Percentiles rank a stretch among this genome's conserved stretches.
Evolutionary conservation across 2,797 vertebrate species (phyloP).

Genomic region (Diceros bicornis): DNA sequence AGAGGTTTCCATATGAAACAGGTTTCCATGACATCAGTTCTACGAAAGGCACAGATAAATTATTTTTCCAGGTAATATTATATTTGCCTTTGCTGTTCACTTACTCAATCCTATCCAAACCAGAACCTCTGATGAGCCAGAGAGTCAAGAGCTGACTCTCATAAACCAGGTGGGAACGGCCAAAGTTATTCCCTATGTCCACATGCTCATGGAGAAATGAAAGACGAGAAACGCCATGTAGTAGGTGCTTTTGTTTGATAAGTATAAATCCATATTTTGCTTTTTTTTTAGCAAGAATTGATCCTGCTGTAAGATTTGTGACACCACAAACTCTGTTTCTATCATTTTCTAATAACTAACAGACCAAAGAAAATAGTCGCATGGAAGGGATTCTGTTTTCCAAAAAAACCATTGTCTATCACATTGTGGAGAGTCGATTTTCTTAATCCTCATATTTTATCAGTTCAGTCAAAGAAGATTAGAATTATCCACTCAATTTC

Average conservation of each 20-base stretch:
- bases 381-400: neutral
- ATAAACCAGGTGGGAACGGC: no score
- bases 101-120: neutral
- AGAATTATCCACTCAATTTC: neutral
- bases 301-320: neutral
- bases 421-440: neutral
- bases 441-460: neutral
- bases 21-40: neutral
- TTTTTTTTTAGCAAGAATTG: neutral
- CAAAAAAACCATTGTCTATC: neutral
- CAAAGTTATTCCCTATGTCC: neutral
- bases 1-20: neutral
- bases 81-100: neutral
- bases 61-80: neutral
- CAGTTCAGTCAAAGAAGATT: neutral
- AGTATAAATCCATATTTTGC: neutral
- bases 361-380: neutral
- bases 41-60: neutral
- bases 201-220: neutral
- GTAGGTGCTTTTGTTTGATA: neutral
- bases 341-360: neutral
- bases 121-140: neutral
- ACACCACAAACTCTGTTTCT: neutral
- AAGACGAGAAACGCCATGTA: neutral
- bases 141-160: neutral